Evolutionary conservation across 2,888 invertebrate species (phyloP).

Genomic region (Carpatolechia fugitivella): DNA sequence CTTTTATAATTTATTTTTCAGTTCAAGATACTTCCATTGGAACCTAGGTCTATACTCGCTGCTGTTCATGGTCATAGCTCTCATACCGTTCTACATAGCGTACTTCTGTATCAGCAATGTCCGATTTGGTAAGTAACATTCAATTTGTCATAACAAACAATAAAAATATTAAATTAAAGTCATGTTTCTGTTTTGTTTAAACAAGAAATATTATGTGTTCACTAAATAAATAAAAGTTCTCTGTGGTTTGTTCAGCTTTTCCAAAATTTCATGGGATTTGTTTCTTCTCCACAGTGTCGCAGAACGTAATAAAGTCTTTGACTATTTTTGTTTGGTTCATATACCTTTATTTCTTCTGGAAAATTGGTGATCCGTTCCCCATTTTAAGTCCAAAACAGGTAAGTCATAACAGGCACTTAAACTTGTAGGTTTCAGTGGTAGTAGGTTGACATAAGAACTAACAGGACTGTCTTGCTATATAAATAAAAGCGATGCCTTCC

Average conservation of each 20-base stretch:
- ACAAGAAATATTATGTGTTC: too few relatives aligned
- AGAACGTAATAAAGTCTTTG: slow-evolving; percentile 86
- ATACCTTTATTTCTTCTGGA: slow-evolving; percentile 98
- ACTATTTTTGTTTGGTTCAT: slow-evolving; percentile 92
- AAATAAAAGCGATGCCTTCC: too few relatives aligned
- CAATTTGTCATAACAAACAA: neutral
- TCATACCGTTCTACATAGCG: slow-evolving; percentile 98
- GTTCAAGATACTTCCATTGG: slow-evolving; percentile 97
- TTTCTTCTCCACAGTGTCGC: too few relatives aligned
- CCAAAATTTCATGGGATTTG: too few relatives aligned
- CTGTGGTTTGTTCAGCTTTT: too few relatives aligned
- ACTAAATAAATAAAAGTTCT: too few relatives aligned
- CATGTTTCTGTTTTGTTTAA: too few relatives aligned
- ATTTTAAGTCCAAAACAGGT: slow-evolving; percentile 98
- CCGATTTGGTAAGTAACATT: slow-evolving; percentile 83
- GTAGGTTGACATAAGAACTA: too few relatives aligned
- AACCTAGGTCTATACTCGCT: slow-evolving; percentile 93
- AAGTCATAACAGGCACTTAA: too few relatives aligned
- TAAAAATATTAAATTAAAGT: too few relatives aligned
- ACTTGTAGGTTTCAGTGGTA: too few relatives aligned
- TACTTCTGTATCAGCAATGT: slow-evolving; percentile 96
- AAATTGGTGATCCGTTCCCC: slow-evolving; percentile 99
- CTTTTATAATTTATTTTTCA: slow-evolving; percentile 55
- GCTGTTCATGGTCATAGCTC: slow-evolving; percentile 95
- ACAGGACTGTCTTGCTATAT: too few relatives aligned